A percentile compares a stretch with the other conserved stretches of the same genome.
These are phyloP conservation scores for Aythya fuligula DNA, from an alignment of 2,797 vertebrate genomes.

Conservation along the genomic window DNA sequence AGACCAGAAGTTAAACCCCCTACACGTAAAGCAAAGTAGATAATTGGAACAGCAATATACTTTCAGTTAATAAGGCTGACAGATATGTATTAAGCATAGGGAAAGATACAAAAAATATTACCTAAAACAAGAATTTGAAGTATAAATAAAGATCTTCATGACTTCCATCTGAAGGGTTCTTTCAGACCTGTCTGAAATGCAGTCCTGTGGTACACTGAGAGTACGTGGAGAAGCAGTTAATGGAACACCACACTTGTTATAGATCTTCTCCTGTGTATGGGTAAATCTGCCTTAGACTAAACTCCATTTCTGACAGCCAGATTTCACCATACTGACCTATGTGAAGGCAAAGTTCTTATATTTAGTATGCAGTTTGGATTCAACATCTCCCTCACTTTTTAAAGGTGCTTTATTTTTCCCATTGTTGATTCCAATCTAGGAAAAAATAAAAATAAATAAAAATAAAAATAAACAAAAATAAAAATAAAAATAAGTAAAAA, in stretches of 20 bases:
- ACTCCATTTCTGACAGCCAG: not conserved
- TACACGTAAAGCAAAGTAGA: not conserved
- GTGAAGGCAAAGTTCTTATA: not conserved
- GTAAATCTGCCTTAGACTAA: not conserved
- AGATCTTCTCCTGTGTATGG: not conserved
- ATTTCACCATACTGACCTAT: not conserved
- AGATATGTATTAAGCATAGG: not conserved
- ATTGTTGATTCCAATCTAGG: conserved; percentile 38
- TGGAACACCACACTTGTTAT: not conserved
- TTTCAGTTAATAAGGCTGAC: not conserved
- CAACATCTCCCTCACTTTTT: not conserved
- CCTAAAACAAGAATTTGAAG: not conserved
- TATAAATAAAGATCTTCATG: not conserved
- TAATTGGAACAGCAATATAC: not conserved
- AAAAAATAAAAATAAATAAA: not conserved
- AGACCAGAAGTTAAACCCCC: not conserved
- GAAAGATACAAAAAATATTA: not conserved
- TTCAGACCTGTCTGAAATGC: conserved; percentile 1
- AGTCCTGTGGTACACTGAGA: not conserved
- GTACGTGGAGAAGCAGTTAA: not conserved
- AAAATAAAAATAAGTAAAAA: no score
- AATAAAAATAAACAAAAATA: not conserved
- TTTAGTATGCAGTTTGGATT: not conserved
- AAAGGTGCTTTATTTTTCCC: not conserved
- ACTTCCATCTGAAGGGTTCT: not conserved